Conservation (phyloP, 2,888 invertebrate species). For the Heliconius sara region DNA sequence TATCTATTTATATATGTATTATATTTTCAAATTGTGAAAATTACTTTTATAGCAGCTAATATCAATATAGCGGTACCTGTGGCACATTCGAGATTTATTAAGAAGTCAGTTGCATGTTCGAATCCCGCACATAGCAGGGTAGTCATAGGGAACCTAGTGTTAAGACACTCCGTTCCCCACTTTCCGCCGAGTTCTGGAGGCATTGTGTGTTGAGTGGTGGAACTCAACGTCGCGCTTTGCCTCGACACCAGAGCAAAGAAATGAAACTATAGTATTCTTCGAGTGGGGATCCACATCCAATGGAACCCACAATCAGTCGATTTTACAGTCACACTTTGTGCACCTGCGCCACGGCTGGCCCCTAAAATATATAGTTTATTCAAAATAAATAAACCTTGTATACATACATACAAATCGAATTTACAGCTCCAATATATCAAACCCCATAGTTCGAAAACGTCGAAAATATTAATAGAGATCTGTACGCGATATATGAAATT, state of each 20-base stretch:
- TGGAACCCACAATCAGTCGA: no score
- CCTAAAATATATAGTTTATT: background rate
- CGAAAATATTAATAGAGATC: constrained; percentile 35
- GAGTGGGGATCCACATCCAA: no score
- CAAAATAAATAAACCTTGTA: background rate
- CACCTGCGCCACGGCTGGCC: no score
- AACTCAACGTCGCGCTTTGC: no score
- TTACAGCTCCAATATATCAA: constrained; percentile 17
- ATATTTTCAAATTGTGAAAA: background rate
- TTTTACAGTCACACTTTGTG: no score
- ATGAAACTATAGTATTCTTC: no score
- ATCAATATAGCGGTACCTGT: background rate
- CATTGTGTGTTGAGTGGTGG: no score
- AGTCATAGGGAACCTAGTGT: no score
- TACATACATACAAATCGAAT: background rate
- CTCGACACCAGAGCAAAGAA: no score
- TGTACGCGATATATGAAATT: constrained; percentile 33
- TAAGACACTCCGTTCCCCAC: no score
- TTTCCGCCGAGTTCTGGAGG: no score
- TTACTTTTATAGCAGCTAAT: background rate
- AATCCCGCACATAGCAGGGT: background rate
- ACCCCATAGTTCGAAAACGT: constrained; percentile 25
- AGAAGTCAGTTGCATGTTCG: background rate
- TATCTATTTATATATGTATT: background rate
- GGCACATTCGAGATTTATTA: no score